phyloP scores from a whole-genome alignment of 2,888 invertebrate genomes.

The Andrena chrysosceles region DNA sequence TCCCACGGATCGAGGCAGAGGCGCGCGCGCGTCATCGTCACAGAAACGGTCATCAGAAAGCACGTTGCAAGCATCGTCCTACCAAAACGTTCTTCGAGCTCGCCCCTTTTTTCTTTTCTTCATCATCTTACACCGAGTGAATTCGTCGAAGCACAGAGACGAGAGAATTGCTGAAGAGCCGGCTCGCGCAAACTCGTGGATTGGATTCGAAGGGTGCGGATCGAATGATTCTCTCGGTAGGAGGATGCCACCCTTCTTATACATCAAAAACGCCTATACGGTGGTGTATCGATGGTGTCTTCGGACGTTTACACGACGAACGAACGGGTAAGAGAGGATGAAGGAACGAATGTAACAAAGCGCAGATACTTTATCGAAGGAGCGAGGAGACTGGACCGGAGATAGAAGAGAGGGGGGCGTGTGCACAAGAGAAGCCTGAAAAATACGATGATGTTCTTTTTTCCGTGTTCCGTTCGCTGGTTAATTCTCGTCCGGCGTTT shows the following conservation, averaged over 20 bases:
- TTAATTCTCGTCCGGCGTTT: slow-evolving; percentile 30
- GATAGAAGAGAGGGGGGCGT: slow-evolving; percentile 5
- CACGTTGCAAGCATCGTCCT: slow-evolving; percentile 42
- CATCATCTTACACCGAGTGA: background rate
- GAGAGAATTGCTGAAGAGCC: background rate
- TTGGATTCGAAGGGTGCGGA: background rate
- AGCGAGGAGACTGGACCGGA: slow-evolving; percentile 19
- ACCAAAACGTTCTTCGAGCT: slow-evolving; percentile 44
- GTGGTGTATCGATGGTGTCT: slow-evolving; percentile 8
- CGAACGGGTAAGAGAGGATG: background rate
- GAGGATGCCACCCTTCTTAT: slow-evolving; percentile 51
- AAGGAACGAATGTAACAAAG: slow-evolving; percentile 7
- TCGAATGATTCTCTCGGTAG: slow-evolving; percentile 47
- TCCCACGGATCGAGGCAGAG: slow-evolving; percentile 16
- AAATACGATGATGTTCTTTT: slow-evolving; percentile 12
- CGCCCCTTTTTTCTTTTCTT: background rate
- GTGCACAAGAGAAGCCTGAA: slow-evolving; percentile 31
- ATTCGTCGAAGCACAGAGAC: background rate
- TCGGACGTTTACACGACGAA: slow-evolving; percentile 25
- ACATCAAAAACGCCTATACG: slow-evolving; percentile 43
- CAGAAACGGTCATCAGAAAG: slow-evolving; percentile 43
- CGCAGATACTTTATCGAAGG: background rate
- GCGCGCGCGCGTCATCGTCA: slow-evolving; percentile 39
- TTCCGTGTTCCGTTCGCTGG: slow-evolving; percentile 18
- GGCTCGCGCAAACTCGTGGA: background rate